These are phyloP conservation scores for Neodiprion virginianus DNA, from an alignment of 1,140 invertebrate genomes.

Conservation along the genomic window DNA sequence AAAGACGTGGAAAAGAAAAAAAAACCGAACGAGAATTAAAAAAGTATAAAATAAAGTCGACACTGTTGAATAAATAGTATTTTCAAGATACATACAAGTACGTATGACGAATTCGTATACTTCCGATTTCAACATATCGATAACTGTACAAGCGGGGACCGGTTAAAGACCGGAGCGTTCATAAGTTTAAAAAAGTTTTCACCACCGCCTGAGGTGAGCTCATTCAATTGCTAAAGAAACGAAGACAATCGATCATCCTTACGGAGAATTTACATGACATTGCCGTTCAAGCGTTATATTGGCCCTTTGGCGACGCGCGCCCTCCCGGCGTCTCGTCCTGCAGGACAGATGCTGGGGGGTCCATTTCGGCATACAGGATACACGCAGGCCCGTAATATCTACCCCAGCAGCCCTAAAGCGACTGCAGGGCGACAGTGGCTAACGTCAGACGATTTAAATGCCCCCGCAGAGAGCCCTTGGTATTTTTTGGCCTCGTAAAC, in stretches of 20 bases:
- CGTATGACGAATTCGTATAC: too few species aligned
- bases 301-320: constrained; percentile 5
- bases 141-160: too few species aligned
- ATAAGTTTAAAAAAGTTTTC: too few species aligned
- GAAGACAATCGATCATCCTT: constrained; percentile 3
- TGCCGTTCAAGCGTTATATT: constrained; percentile 2
- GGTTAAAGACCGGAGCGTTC: too few species aligned
- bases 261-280: not conserved
- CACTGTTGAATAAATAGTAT: too few species aligned
- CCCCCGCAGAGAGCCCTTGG: constrained; percentile 29
- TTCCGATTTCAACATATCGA: too few species aligned
- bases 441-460: constrained; percentile 33
- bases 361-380: not conserved
- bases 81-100: too few species aligned
- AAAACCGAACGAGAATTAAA: too few species aligned
- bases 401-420: constrained; percentile 26
- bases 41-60: too few species aligned
- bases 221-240: not conserved
- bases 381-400: constrained; percentile 1
- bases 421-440: constrained; percentile 28
- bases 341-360: constrained; percentile 2
- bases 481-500: constrained; percentile 23
- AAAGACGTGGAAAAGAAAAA: too few species aligned
- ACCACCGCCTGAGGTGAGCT: not conserved
- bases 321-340: not conserved